Conservation (phyloP, 2,888 invertebrate genomes). For the Perizoma flavofasciatum region DNA sequence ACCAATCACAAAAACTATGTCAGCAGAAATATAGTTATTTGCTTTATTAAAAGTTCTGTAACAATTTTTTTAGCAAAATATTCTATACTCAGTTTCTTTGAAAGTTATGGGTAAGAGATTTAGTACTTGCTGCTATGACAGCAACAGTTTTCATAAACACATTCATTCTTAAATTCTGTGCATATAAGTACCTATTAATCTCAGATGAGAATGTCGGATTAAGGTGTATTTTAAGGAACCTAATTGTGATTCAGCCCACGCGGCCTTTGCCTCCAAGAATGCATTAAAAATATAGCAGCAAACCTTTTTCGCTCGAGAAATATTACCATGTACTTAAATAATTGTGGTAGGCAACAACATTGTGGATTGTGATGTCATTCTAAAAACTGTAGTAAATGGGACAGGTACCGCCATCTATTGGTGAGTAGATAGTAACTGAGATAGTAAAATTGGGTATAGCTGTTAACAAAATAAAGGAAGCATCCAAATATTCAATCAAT, state of each 20-base stretch:
- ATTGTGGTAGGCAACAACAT: slow-evolving; percentile 53
- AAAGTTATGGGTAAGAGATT: no score
- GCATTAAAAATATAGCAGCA: slow-evolving; percentile 69
- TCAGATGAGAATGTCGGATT: slow-evolving; percentile 50
- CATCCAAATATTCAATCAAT: neutral
- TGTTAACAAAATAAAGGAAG: neutral
- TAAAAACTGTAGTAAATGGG: slow-evolving; percentile 9
- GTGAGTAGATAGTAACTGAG: slow-evolving; percentile 45
- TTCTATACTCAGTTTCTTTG: no score
- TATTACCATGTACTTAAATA: slow-evolving; percentile 60
- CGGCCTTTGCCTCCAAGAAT: slow-evolving; percentile 62
- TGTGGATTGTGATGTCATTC: slow-evolving; percentile 53
- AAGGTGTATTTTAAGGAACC: slow-evolving; percentile 47
- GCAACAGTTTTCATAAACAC: no score
- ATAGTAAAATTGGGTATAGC: neutral
- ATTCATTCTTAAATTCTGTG: neutral
- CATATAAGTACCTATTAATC: slow-evolving; percentile 6
- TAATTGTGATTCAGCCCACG: slow-evolving; percentile 73
- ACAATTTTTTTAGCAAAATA: no score
- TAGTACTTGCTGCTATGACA: no score
- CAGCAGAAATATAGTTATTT: no score
- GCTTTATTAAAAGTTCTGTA: no score
- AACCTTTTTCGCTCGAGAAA: slow-evolving; percentile 65
- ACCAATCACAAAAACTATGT: no score
- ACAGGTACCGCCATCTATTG: slow-evolving; percentile 60